Conservation (phyloP, 1,140 invertebrate species). For the Ericerus pela region DNA sequence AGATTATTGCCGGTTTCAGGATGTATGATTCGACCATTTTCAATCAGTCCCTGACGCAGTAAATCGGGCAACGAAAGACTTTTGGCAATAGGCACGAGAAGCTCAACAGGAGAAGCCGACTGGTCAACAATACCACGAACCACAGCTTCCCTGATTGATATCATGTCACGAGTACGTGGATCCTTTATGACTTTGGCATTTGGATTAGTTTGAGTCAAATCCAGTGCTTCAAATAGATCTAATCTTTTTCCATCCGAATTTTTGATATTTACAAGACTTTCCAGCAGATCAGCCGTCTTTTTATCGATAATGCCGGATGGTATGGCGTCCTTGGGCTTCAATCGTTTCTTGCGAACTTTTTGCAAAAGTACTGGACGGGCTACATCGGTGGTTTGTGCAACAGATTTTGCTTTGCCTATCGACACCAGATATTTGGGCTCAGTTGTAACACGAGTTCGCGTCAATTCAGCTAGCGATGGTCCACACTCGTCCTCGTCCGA, state of each 20-base stretch:
- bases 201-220: constrained; percentile 55
- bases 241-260: constrained; percentile 43
- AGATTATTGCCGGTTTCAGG: constrained; percentile 68
- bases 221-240: constrained; percentile 58
- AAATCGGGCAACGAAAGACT: constrained; percentile 67
- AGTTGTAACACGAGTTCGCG: constrained; percentile 40
- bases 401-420: constrained; percentile 39
- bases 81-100: constrained; percentile 63
- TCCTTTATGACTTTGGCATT: constrained; percentile 64
- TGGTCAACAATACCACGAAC: constrained; percentile 68
- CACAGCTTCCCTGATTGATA: constrained; percentile 71
- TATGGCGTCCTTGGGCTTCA: constrained; percentile 52
- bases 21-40: constrained; percentile 72
- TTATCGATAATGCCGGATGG: constrained; percentile 57
- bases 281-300: constrained; percentile 51
- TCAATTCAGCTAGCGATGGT: constrained; percentile 33
- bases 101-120: constrained; percentile 49
- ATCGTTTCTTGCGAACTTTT: constrained; percentile 56
- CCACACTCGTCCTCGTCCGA: not conserved
- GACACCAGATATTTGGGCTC: constrained; percentile 52
- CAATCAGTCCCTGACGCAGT: constrained; percentile 65
- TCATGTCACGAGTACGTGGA: constrained; percentile 55
- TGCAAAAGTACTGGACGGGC: constrained; percentile 55
- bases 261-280: constrained; percentile 38
- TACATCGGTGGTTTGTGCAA: constrained; percentile 40